phyloP scores from a whole-genome alignment of 2,113 vertebrate species.

The Scalopus aquaticus region DNA sequence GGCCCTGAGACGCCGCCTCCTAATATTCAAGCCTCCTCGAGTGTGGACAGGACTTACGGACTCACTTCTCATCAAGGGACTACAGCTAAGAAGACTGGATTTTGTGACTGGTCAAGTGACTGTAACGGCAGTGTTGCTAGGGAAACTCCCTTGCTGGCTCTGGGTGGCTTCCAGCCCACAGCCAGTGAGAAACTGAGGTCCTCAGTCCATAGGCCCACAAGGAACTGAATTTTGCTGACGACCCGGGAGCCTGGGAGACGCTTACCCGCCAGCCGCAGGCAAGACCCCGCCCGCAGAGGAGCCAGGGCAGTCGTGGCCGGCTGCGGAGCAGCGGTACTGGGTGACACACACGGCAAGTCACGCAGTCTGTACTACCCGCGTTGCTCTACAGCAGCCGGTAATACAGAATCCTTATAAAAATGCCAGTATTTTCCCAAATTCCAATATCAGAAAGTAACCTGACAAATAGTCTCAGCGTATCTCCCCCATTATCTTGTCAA shows the following conservation, averaged over 20 bases:
- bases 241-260: too few species aligned
- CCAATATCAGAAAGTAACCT: not conserved
- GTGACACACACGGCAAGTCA: too few species aligned
- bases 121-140: not conserved
- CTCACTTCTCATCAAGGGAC: not conserved
- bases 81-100: not conserved
- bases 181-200: not conserved
- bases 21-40: not conserved
- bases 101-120: too few species aligned
- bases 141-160: not conserved
- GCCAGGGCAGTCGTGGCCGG: too few species aligned
- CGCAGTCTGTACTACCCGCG: not conserved
- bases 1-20: not conserved
- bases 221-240: not conserved
- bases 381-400: not conserved
- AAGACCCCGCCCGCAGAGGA: not conserved
- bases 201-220: not conserved
- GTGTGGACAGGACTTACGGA: not conserved
- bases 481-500: not conserved
- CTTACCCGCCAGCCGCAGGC: too few species aligned
- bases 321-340: too few species aligned
- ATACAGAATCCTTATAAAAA: not conserved
- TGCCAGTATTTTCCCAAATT: not conserved
- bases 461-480: not conserved
- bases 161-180: not conserved